Conservation (phyloP, 2,888 invertebrate genomes). For the Ectropis crepuscularia region DNA sequence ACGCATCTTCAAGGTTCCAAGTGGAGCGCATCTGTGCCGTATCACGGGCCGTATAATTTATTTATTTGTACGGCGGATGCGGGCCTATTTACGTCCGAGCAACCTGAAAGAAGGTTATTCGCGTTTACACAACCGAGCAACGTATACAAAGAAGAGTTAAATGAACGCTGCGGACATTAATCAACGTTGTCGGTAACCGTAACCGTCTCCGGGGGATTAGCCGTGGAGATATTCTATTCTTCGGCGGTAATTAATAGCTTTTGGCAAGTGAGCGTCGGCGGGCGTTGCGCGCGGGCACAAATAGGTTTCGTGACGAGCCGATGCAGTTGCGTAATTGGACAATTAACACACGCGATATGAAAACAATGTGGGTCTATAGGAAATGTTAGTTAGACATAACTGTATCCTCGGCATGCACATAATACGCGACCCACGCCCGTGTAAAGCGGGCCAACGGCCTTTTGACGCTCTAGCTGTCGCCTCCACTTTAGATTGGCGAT, state of each 20-base stretch:
- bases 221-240: conserved; percentile 81
- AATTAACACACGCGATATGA: conserved; percentile 69
- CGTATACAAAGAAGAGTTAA: conserved; percentile 75
- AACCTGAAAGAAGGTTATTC: conserved; percentile 76
- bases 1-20: conserved; percentile 61
- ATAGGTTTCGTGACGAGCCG: conserved; percentile 70
- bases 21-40: conserved; percentile 61
- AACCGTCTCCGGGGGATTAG: conserved; percentile 81
- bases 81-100: conserved; percentile 68
- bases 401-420: conserved; percentile 65
- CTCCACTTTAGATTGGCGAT: conserved; percentile 57
- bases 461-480: conserved; percentile 59
- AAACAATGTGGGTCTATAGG: conserved; percentile 68
- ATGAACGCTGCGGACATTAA: conserved; percentile 77
- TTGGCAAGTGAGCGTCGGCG: conserved; percentile 78
- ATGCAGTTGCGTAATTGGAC: conserved; percentile 73
- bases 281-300: conserved; percentile 58
- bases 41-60: conserved; percentile 66
- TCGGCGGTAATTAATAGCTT: conserved; percentile 81
- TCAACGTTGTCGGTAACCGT: conserved; percentile 81
- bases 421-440: conserved; percentile 70
- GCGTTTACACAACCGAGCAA: conserved; percentile 70
- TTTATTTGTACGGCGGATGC: conserved; percentile 71
- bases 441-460: conserved; percentile 74
- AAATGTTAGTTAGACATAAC: conserved; percentile 64